Conservation (phyloP, 2,888 invertebrate genomes). For the Watsonalla binaria region DNA sequence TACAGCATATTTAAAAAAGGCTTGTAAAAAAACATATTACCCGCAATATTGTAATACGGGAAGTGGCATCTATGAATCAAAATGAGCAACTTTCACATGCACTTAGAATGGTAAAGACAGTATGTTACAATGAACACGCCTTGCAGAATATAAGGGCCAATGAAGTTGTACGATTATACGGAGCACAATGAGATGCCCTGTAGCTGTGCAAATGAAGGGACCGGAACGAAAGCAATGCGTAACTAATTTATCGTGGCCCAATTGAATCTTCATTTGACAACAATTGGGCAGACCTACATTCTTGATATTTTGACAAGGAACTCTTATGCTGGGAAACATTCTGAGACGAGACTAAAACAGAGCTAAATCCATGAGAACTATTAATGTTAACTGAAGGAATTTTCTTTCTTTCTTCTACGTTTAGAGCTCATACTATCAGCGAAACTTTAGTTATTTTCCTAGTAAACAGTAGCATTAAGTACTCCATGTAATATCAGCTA, state of each 20-base stretch:
- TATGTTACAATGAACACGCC: conserved; percentile 6
- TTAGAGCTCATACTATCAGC: too few relatives aligned
- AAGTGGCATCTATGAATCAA: not conserved
- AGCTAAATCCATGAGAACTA: too few relatives aligned
- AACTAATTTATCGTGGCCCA: conserved; percentile 58
- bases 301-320: not conserved
- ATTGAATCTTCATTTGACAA: conserved; percentile 76
- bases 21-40: too few relatives aligned
- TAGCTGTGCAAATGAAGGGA: conserved; percentile 62
- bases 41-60: too few relatives aligned
- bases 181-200: conserved; percentile 36
- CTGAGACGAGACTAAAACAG: too few relatives aligned
- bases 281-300: conserved; percentile 63
- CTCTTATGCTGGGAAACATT: too few relatives aligned
- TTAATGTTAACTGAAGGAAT: too few relatives aligned
- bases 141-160: conserved; percentile 49
- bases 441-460: too few relatives aligned
- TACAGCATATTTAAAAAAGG: too few relatives aligned
- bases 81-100: not conserved
- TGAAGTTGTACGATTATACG: conserved; percentile 29
- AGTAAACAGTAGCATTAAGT: too few relatives aligned
- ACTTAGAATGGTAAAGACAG: not conserved
- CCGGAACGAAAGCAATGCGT: conserved; percentile 28
- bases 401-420: too few relatives aligned
- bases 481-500: too few relatives aligned